These are phyloP conservation scores for Pheosia tremula DNA, from an alignment of 2,888 invertebrate genomes.

Conservation along the genomic window DNA sequence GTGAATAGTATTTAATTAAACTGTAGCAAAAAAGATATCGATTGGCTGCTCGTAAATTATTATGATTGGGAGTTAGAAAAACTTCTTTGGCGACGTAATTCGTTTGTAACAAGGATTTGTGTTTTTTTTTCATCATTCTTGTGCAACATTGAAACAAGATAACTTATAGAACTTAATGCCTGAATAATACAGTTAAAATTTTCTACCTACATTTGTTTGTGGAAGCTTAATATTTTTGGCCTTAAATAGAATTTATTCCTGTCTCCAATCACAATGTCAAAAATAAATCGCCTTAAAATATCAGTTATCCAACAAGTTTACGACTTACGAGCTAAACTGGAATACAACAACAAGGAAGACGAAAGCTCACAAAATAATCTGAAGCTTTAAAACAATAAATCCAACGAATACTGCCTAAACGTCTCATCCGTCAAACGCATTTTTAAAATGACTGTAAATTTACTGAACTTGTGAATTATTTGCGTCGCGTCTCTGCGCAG, in stretches of 20 bases:
- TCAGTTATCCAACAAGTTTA: constrained; percentile 23
- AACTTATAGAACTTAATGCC: too few species aligned
- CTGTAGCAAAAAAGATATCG: constrained; percentile 8
- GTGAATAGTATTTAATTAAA: constrained; percentile 11
- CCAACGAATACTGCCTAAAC: constrained; percentile 49
- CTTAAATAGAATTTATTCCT: too few species aligned
- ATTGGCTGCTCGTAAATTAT: neutral
- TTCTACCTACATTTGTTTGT: too few species aligned
- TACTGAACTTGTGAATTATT: constrained; percentile 77
- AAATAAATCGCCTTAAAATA: constrained; percentile 18
- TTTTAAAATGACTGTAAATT: constrained; percentile 77
- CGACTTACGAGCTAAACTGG: constrained; percentile 25
- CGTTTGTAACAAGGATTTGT: too few species aligned
- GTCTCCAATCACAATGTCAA: neutral
- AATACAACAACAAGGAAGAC: constrained; percentile 37
- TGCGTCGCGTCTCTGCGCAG: constrained; percentile 64
- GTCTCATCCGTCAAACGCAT: constrained; percentile 64
- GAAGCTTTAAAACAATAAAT: constrained; percentile 61
- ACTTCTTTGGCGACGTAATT: too few species aligned
- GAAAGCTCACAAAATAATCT: constrained; percentile 41
- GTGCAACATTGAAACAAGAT: too few species aligned
- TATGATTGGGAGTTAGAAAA: neutral
- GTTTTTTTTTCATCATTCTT: too few species aligned
- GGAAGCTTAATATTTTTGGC: too few species aligned
- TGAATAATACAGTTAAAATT: too few species aligned